Conservation (phyloP, 2,888 invertebrate genomes). For the Agonopterix arenella region DNA sequence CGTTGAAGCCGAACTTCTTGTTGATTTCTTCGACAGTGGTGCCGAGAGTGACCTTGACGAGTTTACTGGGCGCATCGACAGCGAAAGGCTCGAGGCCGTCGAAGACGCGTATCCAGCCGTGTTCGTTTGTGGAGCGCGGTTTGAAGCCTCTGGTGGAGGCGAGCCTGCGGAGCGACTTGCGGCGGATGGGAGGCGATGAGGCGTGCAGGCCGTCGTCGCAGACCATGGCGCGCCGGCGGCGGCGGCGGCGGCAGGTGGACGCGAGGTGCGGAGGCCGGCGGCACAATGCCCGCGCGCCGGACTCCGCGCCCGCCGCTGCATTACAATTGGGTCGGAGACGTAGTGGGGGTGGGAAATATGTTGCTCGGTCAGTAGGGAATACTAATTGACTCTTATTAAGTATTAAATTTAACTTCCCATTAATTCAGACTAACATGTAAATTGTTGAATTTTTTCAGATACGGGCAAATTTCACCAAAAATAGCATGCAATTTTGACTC, state of each 20-base stretch:
- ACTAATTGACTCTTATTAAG: conserved; percentile 10
- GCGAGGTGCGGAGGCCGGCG: conserved; percentile 48
- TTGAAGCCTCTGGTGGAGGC: conserved; percentile 71
- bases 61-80: conserved; percentile 69
- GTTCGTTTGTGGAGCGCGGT: conserved; percentile 41
- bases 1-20: conserved; percentile 64
- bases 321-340: conserved; percentile 67
- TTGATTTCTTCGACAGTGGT: conserved; percentile 74
- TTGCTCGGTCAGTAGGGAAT: conserved; percentile 67
- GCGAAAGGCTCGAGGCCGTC: conserved; percentile 73
- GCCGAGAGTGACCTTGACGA: conserved; percentile 76
- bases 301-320: conserved; percentile 52
- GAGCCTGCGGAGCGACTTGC: conserved; percentile 68
- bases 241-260: conserved; percentile 51
- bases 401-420: too few relatives aligned
- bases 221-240: conserved; percentile 59
- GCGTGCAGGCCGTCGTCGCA: conserved; percentile 67
- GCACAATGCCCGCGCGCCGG: conserved; percentile 52
- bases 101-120: conserved; percentile 80
- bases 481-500: too few relatives aligned
- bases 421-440: too few relatives aligned
- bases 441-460: too few relatives aligned
- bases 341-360: conserved; percentile 75
- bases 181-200: conserved; percentile 63
- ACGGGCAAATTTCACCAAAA: too few relatives aligned